Conservation (phyloP, 2,888 invertebrate genomes). For the Drosophila koepferae region DNA sequence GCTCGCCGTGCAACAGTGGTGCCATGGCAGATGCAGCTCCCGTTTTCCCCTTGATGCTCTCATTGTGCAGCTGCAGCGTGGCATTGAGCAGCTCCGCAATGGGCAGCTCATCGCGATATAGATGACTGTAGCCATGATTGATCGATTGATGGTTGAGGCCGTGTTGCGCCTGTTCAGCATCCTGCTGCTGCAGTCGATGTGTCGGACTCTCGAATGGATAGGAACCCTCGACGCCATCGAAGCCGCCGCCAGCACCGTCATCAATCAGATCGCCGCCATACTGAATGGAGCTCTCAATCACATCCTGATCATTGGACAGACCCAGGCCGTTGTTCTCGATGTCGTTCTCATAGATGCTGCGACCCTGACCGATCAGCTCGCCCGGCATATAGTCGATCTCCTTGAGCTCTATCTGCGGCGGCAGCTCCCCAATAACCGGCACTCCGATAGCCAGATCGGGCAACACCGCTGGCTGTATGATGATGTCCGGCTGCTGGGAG, state of each 20-base stretch:
- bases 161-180: constrained; percentile 13
- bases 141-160: constrained; percentile 40
- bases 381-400: constrained; percentile 85
- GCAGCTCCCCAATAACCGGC: constrained; percentile 85
- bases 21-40: constrained; percentile 55
- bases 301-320: constrained; percentile 67
- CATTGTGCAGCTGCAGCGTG: constrained; percentile 58
- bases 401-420: constrained; percentile 85
- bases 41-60: constrained; percentile 16
- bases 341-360: constrained; percentile 66
- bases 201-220: constrained; percentile 84
- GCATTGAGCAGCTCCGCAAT: constrained; percentile 74
- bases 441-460: constrained; percentile 85
- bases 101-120: constrained; percentile 83
- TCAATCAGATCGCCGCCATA: constrained; percentile 85
- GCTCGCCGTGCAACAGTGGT: constrained; percentile 57
- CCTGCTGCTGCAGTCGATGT: constrained; percentile 56
- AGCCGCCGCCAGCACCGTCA: constrained; percentile 82
- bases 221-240: constrained; percentile 83
- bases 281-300: constrained; percentile 83
- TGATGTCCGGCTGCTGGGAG: constrained; percentile 77
- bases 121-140: constrained; percentile 78
- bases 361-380: constrained; percentile 60
- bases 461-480: constrained; percentile 84
- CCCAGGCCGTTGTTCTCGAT: constrained; percentile 59